Percentiles rank a stretch among this genome's conserved stretches.
Conservation (phyloP, 2,888 invertebrate genomes). For the Noctua janthe region DNA sequence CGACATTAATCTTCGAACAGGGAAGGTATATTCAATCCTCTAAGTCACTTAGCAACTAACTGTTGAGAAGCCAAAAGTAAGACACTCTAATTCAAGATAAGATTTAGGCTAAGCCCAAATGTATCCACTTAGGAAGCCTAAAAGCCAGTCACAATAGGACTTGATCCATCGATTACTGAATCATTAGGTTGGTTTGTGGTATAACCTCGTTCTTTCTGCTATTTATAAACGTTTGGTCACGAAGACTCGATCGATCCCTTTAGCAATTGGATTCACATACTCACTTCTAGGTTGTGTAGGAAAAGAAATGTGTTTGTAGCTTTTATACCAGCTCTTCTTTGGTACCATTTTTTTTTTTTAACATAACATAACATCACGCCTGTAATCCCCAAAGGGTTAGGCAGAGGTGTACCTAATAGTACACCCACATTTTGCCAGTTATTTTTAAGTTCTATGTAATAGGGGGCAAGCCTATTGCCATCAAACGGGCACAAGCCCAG, state of each 20-base stretch:
- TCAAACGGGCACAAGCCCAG: background rate
- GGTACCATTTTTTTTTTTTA: background rate
- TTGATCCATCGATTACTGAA: slow-evolving; percentile 34
- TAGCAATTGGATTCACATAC: slow-evolving; percentile 35
- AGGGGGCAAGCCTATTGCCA: too few species aligned
- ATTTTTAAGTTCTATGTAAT: too few species aligned
- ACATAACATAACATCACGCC: too few species aligned
- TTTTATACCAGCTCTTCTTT: background rate
- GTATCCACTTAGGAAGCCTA: slow-evolving; percentile 19
- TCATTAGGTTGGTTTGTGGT: slow-evolving; percentile 15
- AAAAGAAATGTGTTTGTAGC: background rate
- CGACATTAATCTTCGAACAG: background rate
- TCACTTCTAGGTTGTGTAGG: background rate
- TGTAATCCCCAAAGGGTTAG: background rate
- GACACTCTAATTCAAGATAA: slow-evolving; percentile 11
- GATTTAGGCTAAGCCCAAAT: slow-evolving; percentile 17
- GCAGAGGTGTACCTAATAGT: background rate
- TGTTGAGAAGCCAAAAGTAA: slow-evolving; percentile 8
- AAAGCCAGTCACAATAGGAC: slow-evolving; percentile 32
- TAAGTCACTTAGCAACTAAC: background rate
- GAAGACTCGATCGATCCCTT: slow-evolving; percentile 64
- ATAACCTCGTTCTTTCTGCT: slow-evolving; percentile 42
- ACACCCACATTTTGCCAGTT: background rate
- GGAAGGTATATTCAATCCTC: background rate
- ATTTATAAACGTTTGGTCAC: slow-evolving; percentile 68